Evolutionary conservation across 2,888 invertebrate species (phyloP).

Genomic region (Acholoe squamosa): DNA sequence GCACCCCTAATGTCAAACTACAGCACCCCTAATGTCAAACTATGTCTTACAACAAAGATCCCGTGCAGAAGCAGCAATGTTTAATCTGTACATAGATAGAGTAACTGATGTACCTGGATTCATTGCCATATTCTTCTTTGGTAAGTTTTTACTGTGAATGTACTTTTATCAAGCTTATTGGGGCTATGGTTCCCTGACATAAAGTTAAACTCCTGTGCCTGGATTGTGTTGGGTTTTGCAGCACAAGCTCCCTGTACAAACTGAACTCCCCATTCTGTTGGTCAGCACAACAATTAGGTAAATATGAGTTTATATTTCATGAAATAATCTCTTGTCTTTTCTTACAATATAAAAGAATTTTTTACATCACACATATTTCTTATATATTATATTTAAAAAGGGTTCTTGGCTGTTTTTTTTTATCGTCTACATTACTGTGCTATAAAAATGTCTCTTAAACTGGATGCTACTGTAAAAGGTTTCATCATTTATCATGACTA

Average conservation of each 20-base stretch:
- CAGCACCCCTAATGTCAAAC: not conserved
- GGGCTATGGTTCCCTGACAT: too few species aligned
- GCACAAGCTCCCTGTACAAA: slow-evolving; percentile 24
- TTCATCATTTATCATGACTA: not conserved
- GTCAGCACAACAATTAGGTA: slow-evolving; percentile 2
- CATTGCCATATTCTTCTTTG: not conserved
- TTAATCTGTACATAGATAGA: not conserved
- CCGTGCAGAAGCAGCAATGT: not conserved
- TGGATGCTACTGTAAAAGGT: too few species aligned
- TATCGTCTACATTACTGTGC: too few species aligned
- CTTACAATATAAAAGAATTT: too few species aligned
- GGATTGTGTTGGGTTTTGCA: not conserved
- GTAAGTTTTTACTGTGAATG: not conserved
- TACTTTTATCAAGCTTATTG: too few species aligned
- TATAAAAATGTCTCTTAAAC: too few species aligned
- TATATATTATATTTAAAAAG: too few species aligned
- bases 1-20: slow-evolving; percentile 8
- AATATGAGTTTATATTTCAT: not conserved
- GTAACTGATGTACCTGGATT: slow-evolving; percentile 35
- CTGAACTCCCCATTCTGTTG: slow-evolving; percentile 34
- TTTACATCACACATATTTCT: too few species aligned
- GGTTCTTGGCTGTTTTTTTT: too few species aligned
- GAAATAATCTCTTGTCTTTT: too few species aligned
- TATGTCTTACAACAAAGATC: not conserved
- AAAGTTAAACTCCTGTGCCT: too few species aligned